phyloP scores from a whole-genome alignment of 2,888 invertebrate genomes.

The Apamea monoglypha region DNA sequence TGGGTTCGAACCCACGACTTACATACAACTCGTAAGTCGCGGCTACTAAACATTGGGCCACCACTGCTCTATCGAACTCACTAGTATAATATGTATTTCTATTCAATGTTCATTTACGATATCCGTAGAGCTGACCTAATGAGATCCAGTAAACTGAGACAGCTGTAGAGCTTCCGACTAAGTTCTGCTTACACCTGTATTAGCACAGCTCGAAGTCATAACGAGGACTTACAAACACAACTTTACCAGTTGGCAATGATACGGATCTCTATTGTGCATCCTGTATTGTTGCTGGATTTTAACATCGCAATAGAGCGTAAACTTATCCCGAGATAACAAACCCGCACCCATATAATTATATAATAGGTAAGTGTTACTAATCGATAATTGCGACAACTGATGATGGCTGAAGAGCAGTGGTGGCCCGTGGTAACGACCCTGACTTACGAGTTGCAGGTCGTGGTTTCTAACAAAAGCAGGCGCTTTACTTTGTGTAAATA shows the following conservation, averaged over 20 bases:
- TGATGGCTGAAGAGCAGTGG: neutral
- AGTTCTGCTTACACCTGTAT: constrained; percentile 30
- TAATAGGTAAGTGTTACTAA: neutral
- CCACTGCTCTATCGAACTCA: neutral
- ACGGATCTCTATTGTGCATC: constrained; percentile 9
- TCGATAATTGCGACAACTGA: neutral
- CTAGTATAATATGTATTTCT: neutral
- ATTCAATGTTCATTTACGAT: constrained; percentile 7
- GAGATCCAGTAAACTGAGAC: constrained; percentile 2
- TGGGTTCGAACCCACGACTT: neutral
- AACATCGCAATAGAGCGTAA: constrained; percentile 8
- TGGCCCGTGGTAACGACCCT: no score
- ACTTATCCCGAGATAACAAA: neutral
- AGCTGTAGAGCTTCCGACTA: neutral
- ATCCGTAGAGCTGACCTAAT: neutral
- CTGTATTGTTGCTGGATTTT: constrained; percentile 7
- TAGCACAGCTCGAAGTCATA: constrained; percentile 31
- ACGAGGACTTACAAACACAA: constrained; percentile 31
- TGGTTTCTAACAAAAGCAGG: no score
- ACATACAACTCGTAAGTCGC: neutral
- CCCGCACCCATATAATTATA: neutral
- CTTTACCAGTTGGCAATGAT: constrained; percentile 20
- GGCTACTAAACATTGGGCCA: neutral
- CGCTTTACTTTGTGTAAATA: no score
- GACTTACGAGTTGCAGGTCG: no score